phyloP scores from a whole-genome alignment of 2,797 vertebrate genomes.

The Pseudotriccus pelzelni region DNA sequence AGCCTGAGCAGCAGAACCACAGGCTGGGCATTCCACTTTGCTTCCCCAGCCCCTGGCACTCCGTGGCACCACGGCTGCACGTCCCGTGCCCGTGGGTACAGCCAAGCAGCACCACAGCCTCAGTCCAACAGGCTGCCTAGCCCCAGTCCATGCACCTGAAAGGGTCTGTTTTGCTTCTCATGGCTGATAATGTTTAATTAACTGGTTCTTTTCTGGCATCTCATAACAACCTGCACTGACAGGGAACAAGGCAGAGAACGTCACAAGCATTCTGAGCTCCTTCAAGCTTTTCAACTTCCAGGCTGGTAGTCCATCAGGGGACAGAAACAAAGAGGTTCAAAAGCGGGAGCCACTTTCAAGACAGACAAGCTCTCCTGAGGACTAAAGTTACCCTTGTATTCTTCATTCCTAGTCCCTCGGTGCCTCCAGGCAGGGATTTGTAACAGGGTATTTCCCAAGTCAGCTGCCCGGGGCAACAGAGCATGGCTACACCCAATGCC shows the following conservation, averaged over 20 bases:
- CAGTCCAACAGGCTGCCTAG: neutral
- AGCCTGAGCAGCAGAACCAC: neutral
- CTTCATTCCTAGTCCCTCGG: neutral
- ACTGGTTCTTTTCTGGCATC: neutral
- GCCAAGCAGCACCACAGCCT: neutral
- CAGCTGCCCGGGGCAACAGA: neutral
- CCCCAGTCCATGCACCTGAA: neutral
- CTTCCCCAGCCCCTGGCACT: neutral
- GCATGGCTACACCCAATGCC: neutral
- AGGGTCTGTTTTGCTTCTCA: neutral
- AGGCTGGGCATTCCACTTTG: neutral
- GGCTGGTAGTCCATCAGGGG: neutral
- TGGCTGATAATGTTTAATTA: neutral
- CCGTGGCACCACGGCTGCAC: accelerated
- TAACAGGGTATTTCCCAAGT: neutral
- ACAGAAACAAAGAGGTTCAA: neutral
- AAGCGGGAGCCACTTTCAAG: neutral
- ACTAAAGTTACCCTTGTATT: neutral
- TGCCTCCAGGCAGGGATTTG: neutral
- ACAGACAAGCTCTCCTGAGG: neutral
- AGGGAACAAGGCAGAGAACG: neutral
- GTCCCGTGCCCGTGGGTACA: accelerated
- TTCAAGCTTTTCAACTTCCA: neutral
- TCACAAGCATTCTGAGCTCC: neutral
- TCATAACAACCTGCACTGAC: neutral